phyloP scores from a whole-genome alignment of 2,888 invertebrate genomes.

The Himalopsyche kuldschensis region DNA sequence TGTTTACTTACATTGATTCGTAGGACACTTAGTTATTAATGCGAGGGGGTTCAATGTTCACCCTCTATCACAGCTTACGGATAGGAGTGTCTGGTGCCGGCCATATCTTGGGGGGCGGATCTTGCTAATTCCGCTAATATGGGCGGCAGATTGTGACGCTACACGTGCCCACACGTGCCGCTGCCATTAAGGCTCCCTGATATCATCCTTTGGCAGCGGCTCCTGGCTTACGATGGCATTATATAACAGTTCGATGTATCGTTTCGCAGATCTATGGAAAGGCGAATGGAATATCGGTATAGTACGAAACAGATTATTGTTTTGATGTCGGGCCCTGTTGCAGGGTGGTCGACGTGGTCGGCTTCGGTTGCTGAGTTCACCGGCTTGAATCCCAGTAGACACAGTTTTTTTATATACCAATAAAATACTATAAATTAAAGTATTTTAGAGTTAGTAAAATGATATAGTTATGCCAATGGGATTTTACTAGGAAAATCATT shows the following conservation, averaged over 20 bases:
- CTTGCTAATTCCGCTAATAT: conserved; percentile 35
- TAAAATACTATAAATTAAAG: too few relatives aligned
- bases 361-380: too few relatives aligned
- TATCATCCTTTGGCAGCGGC: background rate
- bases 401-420: too few relatives aligned
- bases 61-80: background rate
- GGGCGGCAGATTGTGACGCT: conserved; percentile 12
- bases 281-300: too few relatives aligned
- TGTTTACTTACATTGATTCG: background rate
- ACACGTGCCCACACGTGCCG: conserved; percentile 24
- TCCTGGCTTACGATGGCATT: background rate
- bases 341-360: too few relatives aligned
- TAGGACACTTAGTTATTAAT: background rate
- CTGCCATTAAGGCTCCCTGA: background rate
- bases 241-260: background rate
- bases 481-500: too few relatives aligned
- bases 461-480: too few relatives aligned
- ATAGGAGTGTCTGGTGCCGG: background rate
- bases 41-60: background rate
- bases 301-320: too few relatives aligned
- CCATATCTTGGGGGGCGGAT: conserved; percentile 23
- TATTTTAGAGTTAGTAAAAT: too few relatives aligned
- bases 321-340: too few relatives aligned
- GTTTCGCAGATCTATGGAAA: too few relatives aligned
- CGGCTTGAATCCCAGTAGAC: too few relatives aligned